phyloP scores from a whole-genome alignment of 2,888 invertebrate species.

The Drosophila picticornis region DNA sequence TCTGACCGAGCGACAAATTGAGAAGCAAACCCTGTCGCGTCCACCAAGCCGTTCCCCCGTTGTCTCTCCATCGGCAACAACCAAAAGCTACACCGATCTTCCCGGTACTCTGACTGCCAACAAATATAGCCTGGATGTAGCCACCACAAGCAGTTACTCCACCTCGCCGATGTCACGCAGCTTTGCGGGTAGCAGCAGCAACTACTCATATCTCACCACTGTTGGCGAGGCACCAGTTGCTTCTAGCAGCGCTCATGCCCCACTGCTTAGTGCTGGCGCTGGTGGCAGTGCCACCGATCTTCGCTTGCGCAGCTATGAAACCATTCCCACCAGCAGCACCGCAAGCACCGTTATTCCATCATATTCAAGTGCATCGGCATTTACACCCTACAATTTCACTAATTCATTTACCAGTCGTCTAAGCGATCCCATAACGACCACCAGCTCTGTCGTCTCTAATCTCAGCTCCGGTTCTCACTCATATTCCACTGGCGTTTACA shows the following conservation, averaged over 20 bases:
- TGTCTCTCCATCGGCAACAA: slow-evolving; percentile 76
- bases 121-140: slow-evolving; percentile 32
- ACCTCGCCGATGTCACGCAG: slow-evolving; percentile 59
- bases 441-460: slow-evolving; percentile 33
- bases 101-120: slow-evolving; percentile 34
- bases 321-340: slow-evolving; percentile 57
- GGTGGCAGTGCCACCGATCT: slow-evolving; percentile 41
- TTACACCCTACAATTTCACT: slow-evolving; percentile 57
- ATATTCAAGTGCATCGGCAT: slow-evolving; percentile 48
- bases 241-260: not conserved
- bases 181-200: slow-evolving; percentile 57
- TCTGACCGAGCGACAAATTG: slow-evolving; percentile 84
- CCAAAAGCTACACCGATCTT: slow-evolving; percentile 78
- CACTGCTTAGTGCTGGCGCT: slow-evolving; percentile 11
- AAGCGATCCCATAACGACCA: slow-evolving; percentile 34
- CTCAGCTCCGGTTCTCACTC: slow-evolving; percentile 47
- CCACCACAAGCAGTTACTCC: slow-evolving; percentile 34
- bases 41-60: slow-evolving; percentile 80
- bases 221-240: slow-evolving; percentile 31
- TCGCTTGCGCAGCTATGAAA: slow-evolving; percentile 75
- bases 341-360: slow-evolving; percentile 45
- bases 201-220: slow-evolving; percentile 73
- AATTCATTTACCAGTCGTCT: slow-evolving; percentile 52
- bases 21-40: slow-evolving; percentile 79
- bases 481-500: slow-evolving; percentile 72